Base-by-base conservation (phyloP, 1,140 invertebrate species). In the Drosophila murphyi region DNA sequence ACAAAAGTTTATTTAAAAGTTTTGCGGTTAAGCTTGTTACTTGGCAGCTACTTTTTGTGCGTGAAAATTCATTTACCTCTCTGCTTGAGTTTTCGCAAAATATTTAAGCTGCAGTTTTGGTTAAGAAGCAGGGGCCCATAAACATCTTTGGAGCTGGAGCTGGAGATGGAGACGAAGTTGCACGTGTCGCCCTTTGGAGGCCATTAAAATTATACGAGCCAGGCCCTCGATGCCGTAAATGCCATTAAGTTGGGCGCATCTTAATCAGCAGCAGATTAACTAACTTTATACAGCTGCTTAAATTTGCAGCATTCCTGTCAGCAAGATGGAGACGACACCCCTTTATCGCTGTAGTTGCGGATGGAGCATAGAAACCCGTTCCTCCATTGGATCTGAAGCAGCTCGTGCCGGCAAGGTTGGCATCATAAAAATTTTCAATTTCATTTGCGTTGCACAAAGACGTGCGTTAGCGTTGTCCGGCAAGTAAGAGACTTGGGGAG, bases 351-450 rank as follows among this genome's bases (percentile, higher is more conserved):
- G 5, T 37, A 20, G 20, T 20, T 20, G 20, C 20, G 20, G 20
- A 20, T 20, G 20, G 20, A 20, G 20, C 20, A 20, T 20, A 20
- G 20, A 20, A 20, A 20, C 20, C 20, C 20, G 20, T 20, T 20
- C 20, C 20, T 20, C 20, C 20, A 0, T 20, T 20, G 20, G 20
- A 20, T 20, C 20, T 20, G 20, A 20, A 20, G 20, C 54, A 48
- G 65, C 47, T 51, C 52, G 55, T 60, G 54, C 71, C 34, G 47
- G 7, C 41, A 31, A 55, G 54, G 39, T 72, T 74, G 83, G 80
- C 83, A 88, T 88, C 83, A 88, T 82, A 88, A 87, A 87, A 88
- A 87, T 87, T 88, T 87, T 87, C 83, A 87, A 87, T 87, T 87
- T 87, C 83, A 85, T 86, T 85, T 85, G 82, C 82, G 54, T 75